Evolutionary conservation across 2,797 vertebrate species (phyloP).

Genomic region (Gallinago solitaria): DNA sequence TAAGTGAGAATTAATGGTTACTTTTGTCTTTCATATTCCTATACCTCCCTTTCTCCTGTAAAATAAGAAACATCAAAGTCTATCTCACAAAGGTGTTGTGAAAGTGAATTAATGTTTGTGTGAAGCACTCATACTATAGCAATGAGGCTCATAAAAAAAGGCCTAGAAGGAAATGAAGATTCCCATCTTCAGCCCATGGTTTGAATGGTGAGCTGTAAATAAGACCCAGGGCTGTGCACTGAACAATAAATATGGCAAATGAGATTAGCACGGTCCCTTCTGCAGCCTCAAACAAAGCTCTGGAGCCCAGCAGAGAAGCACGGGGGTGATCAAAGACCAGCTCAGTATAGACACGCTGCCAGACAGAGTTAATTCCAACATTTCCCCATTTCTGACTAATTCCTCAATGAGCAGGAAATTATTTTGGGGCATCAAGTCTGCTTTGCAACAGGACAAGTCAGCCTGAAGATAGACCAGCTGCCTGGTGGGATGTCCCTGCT

Average conservation of each 20-base stretch:
- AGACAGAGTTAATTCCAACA: not conserved
- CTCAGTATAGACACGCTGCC: fast-evolving
- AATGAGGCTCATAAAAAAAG: not conserved
- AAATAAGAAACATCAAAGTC: not conserved
- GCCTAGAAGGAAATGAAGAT: not conserved
- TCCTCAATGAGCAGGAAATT: not conserved
- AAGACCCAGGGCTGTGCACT: not conserved
- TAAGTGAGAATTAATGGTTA: conserved; percentile 28
- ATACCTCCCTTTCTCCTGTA: not conserved
- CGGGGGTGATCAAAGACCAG: not conserved
- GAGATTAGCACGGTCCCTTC: not conserved
- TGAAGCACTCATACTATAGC: not conserved
- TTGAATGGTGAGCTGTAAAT: not conserved
- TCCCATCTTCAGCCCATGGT: not conserved
- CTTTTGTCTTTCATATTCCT: conserved; percentile 8
- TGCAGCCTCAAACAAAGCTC: not conserved
- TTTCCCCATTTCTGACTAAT: not conserved
- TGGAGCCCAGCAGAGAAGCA: not conserved
- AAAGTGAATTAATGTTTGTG: not conserved
- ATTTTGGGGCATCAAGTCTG: fast-evolving
- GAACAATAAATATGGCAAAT: not conserved
- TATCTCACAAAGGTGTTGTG: not conserved
- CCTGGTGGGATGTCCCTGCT: not conserved
- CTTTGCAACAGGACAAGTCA: not conserved
- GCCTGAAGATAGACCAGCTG: not conserved